Evolutionary conservation across 2,888 invertebrate genomes (phyloP), one percentile per base, ranked within the genome.

Genomic region (Pheosia gnoma): DNA sequence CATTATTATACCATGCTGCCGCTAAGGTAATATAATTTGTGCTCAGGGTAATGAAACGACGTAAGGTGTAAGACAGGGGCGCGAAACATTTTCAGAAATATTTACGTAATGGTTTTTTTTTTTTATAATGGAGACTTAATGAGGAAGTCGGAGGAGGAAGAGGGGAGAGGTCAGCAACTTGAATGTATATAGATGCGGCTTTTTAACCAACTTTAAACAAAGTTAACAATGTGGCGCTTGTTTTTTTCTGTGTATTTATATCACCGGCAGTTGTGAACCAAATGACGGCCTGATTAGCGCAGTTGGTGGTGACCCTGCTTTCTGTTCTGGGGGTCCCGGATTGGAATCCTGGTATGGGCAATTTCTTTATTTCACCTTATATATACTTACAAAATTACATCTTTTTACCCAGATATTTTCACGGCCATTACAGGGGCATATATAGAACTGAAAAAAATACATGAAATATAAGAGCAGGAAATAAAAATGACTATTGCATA

Each of bases 401-500:
- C 8, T 25, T 25, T 25, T 25, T 25, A 25, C 51, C 51, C 51
- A 8, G 51, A 51, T 51, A 51, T 51, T 51, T 45, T 51, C 51
- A 51, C 51, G 51, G 53, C 38, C 53, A 53, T 37, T 3, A 37
- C 37, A 37, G 25, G 5, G 11, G 25, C 51, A 25, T 51, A 47
- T 25, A 51, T 25, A 25, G 5, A 47, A 47, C 9, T n/a, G 47
- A 47, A 47, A 47, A 25, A 51, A 53, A 53, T 39, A 39, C 11
- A 55, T 55, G 38, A 39, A n/a, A 55, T 39, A 55, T 39, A 37
- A 10, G 37, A 53, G 37, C 37, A 11, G 39, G 58, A 49, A 49
- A 43, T 64, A 60, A 58, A 53, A 58, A 55, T 60, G 49, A 59
- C 60, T 63, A 65, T 61, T 65, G 58, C 67, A 67, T 70, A 70